Base-by-base conservation (phyloP, 2,797 vertebrate genomes). In the Pseudochirops cupreus region DNA sequence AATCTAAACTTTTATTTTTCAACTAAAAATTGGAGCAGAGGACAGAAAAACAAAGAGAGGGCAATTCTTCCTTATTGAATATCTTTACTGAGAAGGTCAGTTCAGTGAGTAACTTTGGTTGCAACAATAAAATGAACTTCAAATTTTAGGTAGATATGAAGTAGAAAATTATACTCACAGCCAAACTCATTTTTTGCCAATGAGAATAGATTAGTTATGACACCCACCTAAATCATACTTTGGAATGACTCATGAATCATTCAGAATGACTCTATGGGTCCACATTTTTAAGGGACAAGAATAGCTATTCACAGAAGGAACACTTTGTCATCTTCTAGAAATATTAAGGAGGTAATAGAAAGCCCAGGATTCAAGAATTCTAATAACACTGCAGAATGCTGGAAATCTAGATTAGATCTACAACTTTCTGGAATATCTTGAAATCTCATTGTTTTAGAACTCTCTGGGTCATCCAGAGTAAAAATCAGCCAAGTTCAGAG, bases 1-100 rank as follows among this genome's bases (percentile, higher is more conserved):
- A 92, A 97, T n/a, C 0, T 0, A 52, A 91, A 95, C 91, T 54
- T 96, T 93, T 95, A 97, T 97, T 97, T 93, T 74, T 92, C 74
- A 95, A 74, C 58, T 92, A 95, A 33, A 58, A 56, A 7, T 18
- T 18, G 28, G 56, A 58, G 5, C 93, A 1, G 92, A 55, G 55
- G 87, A 4, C 14, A 58, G 55, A 74, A 54, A 90, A 57, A 3
- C 55, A 28, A 46, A 82, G 39, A 82, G 39, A 87, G 0, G 2
- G 9, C 21, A 33, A 18, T 94, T 94, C 87, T 91, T 39, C 21
- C 62, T 50, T 74, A 28, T 6, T 92, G 26, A 94, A 56, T 46
- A 95, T 94, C 46, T 91, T 50, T n/a, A 7, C 1, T 91, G 74
- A 82, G 54, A 91, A 74, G 62, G 91, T n/a, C 21, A 3, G 93